Base-by-base conservation (phyloP, 2,113 vertebrate species). In the Phaethon lepturus region DNA sequence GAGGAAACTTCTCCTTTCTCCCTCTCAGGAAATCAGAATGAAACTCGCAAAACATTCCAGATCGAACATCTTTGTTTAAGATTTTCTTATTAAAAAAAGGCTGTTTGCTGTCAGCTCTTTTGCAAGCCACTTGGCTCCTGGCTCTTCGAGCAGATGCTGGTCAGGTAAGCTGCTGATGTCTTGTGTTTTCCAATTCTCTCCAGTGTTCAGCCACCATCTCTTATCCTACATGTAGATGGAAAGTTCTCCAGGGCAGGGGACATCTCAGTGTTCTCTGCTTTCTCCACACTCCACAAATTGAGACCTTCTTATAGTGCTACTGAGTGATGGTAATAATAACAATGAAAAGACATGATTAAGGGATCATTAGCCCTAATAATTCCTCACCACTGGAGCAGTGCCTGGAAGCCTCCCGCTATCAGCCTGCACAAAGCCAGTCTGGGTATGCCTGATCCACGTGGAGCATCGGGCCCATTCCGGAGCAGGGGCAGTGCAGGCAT, bases 311-410 rank as follows among this genome's bases (percentile, higher is more conserved):
- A 45, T 16, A 52, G 12, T 33, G 24, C 44, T 81, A 68, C 89
- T 13, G 10, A 59, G 15, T 0, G 0, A 19, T 15, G 16, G 49
- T 11, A 79, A 52, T 59, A 62, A 33, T 18, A 89, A 59, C 1
- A 2, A 60, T 24, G 8, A 80, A 93, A 95, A 95, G 0, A 10
- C 19, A 42, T 6, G 3, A 66, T 44, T 67, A 84, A 69, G 31
- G 17, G 25, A 77, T 95, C 2, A 1, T 71, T 80, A 93, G 31
- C 42, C 45, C 22, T 44, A 80, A 49, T 24, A 88, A 55, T 89
- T 84, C 59, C 55, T 91, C 6, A 3, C 3, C 17, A 23, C 11
- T 45, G 31, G 8, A 78, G 35, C 26, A 74, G 12, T 24, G 67
- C 55, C 49, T 77, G 28, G 19, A 84, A 49, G 17, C 10, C 47